phyloP scores from a whole-genome alignment of 2,888 invertebrate genomes.

The Odontocerum albicorne region DNA sequence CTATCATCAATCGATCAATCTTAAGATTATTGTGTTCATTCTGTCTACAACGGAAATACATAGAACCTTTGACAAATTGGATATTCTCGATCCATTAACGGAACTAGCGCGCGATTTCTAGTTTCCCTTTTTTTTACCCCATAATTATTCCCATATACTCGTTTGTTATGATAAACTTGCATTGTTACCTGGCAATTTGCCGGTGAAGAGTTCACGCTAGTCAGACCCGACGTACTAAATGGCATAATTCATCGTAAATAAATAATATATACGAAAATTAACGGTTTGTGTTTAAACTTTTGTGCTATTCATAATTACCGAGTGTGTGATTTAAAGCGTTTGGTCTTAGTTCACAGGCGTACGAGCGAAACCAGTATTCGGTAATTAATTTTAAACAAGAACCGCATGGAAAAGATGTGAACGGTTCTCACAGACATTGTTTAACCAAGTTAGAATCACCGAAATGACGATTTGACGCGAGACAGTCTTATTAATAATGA shows the following conservation, averaged over 20 bases:
- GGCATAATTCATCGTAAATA: neutral
- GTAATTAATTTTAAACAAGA: no score
- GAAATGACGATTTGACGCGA: no score
- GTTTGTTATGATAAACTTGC: conserved; percentile 7
- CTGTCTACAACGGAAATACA: no score
- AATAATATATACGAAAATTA: conserved; percentile 1
- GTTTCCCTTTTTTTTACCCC: neutral
- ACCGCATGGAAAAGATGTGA: no score
- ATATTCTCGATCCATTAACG: no score
- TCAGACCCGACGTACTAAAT: neutral
- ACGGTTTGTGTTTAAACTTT: neutral
- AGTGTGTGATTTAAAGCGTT: neutral
- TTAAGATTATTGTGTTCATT: no score
- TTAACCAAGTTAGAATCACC: no score
- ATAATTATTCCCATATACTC: conserved; percentile 6
- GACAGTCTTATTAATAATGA: no score
- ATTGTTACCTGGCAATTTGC: conserved; percentile 27
- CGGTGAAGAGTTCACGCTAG: conserved; percentile 28
- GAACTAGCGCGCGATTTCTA: no score
- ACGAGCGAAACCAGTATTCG: neutral
- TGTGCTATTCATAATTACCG: conserved; percentile 14
- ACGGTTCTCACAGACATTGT: no score
- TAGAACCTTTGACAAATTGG: no score
- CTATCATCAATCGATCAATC: no score
- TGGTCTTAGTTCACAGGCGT: conserved; percentile 6